These are phyloP conservation scores for Helicoverpa zea DNA, from an alignment of 1,140 invertebrate genomes.

Conservation along the genomic window DNA sequence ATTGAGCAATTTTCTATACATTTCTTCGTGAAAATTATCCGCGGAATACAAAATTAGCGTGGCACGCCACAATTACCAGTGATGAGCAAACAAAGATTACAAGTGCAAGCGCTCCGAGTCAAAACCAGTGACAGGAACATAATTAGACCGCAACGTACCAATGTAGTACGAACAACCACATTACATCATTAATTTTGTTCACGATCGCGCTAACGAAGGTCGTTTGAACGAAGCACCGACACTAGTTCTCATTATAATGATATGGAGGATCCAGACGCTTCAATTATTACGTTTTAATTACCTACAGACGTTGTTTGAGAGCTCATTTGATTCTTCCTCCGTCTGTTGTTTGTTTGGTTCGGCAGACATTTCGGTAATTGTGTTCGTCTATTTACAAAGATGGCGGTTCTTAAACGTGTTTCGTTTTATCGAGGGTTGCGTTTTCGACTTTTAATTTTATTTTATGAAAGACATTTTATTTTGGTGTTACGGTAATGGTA, in stretches of 20 bases:
- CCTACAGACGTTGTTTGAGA: constrained; percentile 25
- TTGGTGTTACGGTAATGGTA: background rate
- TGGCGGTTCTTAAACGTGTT: constrained; percentile 26
- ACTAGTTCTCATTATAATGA: constrained; percentile 45
- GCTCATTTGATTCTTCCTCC: constrained; percentile 39
- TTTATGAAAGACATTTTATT: constrained; percentile 4
- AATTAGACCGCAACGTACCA: constrained; percentile 56
- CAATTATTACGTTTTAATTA: constrained; percentile 49
- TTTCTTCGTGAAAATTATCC: background rate
- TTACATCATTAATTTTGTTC: constrained; percentile 58
- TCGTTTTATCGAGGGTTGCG: constrained; percentile 20
- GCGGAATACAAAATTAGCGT: constrained; percentile 1
- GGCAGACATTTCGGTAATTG: constrained; percentile 31
- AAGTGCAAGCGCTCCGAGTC: constrained; percentile 44
- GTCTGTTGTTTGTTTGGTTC: constrained; percentile 30
- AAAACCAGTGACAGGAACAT: constrained; percentile 54
- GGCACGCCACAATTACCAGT: constrained; percentile 22
- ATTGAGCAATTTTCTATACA: background rate
- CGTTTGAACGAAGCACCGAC: constrained; percentile 38
- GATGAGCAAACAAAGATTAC: constrained; percentile 53
- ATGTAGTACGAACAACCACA: constrained; percentile 40
- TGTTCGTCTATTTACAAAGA: constrained; percentile 33
- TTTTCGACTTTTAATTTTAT: constrained; percentile 20
- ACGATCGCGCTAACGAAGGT: constrained; percentile 58
- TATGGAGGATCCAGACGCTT: constrained; percentile 29